These are phyloP conservation scores for Verasper variegatus DNA, from an alignment of 2,113 vertebrate species.

Conservation along the genomic window DNA sequence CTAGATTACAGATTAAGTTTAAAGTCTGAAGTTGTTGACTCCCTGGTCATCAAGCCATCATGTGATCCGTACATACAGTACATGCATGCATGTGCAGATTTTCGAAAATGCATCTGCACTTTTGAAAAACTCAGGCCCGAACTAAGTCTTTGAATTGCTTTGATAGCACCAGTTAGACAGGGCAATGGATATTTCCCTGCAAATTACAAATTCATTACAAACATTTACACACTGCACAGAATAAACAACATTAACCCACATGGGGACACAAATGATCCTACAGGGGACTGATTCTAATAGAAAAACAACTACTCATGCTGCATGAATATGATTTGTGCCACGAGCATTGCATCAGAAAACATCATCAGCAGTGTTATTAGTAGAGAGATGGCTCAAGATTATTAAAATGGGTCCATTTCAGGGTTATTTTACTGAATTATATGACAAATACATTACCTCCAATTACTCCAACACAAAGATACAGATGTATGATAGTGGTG, in stretches of 20 bases:
- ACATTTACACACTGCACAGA: slow-evolving; percentile 4
- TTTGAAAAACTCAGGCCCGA: no score
- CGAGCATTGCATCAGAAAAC: background rate
- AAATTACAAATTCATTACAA: background rate
- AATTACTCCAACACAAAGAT: slow-evolving; percentile 85
- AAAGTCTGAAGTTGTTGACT: slow-evolving; percentile 59
- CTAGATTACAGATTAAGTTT: slow-evolving; percentile 33
- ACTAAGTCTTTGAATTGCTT: no score
- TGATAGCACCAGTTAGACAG: background rate
- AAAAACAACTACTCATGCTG: background rate
- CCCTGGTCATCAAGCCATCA: background rate
- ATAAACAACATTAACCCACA: no score
- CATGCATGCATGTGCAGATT: background rate
- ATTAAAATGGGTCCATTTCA: background rate
- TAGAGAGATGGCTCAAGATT: background rate
- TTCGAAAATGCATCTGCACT: background rate
- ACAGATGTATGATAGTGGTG: slow-evolving; percentile 85
- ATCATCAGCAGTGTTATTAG: background rate
- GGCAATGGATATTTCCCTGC: background rate
- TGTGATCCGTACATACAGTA: background rate
- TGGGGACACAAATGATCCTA: background rate
- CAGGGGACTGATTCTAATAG: background rate
- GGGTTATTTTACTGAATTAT: background rate
- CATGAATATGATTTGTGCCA: slow-evolving; percentile 1
- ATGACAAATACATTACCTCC: slow-evolving; percentile 76